Percentiles rank a stretch among this genome's conserved stretches.
phyloP scores from a whole-genome alignment of 1,140 invertebrate species.

The Aethina tumida region DNA sequence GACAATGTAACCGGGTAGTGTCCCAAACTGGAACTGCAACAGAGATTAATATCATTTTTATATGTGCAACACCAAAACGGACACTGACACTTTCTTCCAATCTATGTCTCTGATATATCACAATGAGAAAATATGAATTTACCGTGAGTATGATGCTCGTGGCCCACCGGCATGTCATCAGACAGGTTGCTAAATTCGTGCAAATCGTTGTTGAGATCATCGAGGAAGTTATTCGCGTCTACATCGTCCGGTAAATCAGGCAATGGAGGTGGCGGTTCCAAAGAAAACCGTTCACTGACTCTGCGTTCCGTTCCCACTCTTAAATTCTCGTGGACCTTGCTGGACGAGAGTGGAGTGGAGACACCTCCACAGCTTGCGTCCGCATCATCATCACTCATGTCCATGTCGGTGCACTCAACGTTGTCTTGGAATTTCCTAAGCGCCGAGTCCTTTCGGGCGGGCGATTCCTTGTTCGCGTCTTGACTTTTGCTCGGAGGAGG shows the following conservation, averaged over 20 bases:
- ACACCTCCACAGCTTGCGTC: no score
- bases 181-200: slow-evolving; percentile 15
- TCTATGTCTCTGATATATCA: no score
- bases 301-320: slow-evolving; percentile 3
- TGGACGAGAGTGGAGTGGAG: no score
- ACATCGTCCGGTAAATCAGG: slow-evolving; percentile 27
- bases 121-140: no score
- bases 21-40: no score
- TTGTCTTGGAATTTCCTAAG: slow-evolving; percentile 35
- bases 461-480: slow-evolving; percentile 1
- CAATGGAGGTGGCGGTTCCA: slow-evolving; percentile 31
- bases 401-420: slow-evolving; percentile 60
- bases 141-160: no score
- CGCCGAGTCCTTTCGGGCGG: neutral
- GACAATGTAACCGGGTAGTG: no score
- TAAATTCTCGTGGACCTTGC: slow-evolving; percentile 10
- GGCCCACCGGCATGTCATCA: no score
- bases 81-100: no score
- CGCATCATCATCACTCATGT: slow-evolving; percentile 65
- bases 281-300: slow-evolving; percentile 1
- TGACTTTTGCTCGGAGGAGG: slow-evolving; percentile 2
- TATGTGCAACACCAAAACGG: no score
- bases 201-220: slow-evolving; percentile 15
- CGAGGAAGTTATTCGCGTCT: slow-evolving; percentile 17
- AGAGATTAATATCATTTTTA: no score